Percentiles rank a stretch among this genome's conserved stretches.
These are phyloP conservation scores for Mus caroli DNA, from an alignment of 2,797 vertebrate genomes.

Conservation along the genomic window DNA sequence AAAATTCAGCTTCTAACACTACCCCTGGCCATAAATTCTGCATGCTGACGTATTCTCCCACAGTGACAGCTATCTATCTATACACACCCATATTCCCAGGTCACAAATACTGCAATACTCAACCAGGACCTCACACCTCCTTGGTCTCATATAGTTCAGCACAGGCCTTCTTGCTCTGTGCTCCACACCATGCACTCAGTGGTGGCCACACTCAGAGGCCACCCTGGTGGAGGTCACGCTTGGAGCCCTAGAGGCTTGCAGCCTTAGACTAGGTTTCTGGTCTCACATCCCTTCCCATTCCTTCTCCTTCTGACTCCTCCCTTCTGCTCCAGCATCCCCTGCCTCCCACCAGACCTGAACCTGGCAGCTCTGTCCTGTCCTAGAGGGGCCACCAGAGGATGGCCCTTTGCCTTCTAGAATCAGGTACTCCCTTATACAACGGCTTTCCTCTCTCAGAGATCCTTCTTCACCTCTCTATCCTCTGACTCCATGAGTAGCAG, in stretches of 20 bases:
- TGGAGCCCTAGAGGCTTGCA: slow-evolving; percentile 1
- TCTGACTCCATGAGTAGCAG: background rate
- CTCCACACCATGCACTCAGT: background rate
- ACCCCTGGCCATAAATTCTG: background rate
- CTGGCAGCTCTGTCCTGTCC: background rate
- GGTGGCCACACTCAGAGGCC: slow-evolving; percentile 51
- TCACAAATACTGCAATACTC: background rate
- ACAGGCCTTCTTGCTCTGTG: fast-evolving
- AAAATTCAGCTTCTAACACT: background rate
- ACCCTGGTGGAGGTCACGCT: background rate
- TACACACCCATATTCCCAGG: background rate
- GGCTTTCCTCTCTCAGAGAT: background rate
- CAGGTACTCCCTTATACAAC: background rate
- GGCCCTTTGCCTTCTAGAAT: background rate
- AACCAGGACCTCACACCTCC: too few relatives aligned
- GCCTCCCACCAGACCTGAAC: background rate
- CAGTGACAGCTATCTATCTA: background rate
- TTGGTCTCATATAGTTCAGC: background rate
- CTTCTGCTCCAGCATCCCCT: background rate
- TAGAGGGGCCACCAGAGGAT: background rate
- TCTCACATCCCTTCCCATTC: slow-evolving; percentile 63
- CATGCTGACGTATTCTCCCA: too few relatives aligned
- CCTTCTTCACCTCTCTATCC: fast-evolving
- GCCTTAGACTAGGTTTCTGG: background rate
- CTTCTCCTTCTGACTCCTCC: slow-evolving; percentile 35